Percentiles rank a stretch among this genome's conserved stretches.
Conservation (phyloP, 92 coral and sea anemone species). For the Parazoanthus atlanticus region DNA sequence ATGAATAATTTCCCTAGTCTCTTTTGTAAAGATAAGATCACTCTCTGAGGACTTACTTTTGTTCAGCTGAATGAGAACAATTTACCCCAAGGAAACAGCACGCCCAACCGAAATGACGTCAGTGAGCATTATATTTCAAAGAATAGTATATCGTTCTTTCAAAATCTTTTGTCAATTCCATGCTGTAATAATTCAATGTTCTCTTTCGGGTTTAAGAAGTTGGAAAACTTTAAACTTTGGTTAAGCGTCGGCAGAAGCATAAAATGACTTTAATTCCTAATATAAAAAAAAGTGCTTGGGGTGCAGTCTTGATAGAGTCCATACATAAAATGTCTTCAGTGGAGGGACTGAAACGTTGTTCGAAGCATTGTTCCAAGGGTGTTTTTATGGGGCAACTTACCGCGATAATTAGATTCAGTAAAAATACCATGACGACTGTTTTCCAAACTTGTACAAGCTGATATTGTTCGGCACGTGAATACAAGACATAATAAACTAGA, state of each 20-base stretch:
- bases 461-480: constrained; percentile 9
- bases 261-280: no score
- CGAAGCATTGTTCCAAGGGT: background rate
- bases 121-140: background rate
- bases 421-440: background rate
- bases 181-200: background rate
- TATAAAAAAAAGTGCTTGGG: background rate
- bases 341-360: background rate
- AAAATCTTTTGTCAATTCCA: background rate
- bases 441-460: background rate
- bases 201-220: background rate
- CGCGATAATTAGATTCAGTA: background rate
- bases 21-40: background rate
- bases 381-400: background rate
- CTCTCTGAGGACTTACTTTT: background rate
- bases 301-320: background rate
- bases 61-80: background rate
- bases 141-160: background rate
- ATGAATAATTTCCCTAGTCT: background rate
- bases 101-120: background rate
- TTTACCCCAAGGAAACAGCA: background rate
- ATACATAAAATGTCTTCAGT: background rate
- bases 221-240: no score
- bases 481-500: background rate
- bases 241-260: no score